Percentiles rank a stretch among this genome's conserved stretches.
phyloP scores from a whole-genome alignment of 2,888 invertebrate species.

The Cotesia congregata region DNA sequence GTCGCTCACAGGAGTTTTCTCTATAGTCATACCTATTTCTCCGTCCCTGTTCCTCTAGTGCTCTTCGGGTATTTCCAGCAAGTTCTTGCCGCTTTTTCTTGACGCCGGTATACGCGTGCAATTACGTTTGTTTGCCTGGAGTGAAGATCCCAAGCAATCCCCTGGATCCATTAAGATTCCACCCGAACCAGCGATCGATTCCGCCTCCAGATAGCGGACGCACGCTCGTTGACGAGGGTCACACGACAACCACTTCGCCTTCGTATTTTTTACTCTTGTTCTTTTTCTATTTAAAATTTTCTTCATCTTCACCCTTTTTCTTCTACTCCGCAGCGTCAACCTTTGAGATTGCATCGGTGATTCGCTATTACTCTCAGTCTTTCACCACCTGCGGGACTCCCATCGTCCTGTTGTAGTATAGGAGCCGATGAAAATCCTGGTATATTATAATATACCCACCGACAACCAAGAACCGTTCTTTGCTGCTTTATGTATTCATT shows the following conservation, averaged over 20 bases:
- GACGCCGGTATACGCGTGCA: constrained; percentile 47
- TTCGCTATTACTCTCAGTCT: constrained; percentile 7
- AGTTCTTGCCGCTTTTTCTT: background rate
- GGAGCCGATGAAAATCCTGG: background rate
- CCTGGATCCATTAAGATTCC: constrained; percentile 60
- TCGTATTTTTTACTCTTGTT: background rate
- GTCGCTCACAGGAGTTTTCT: background rate
- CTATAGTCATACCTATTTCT: background rate
- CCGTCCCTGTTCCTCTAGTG: no score
- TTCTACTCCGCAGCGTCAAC: background rate
- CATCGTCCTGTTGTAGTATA: background rate
- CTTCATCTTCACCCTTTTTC: background rate
- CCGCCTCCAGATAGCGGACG: constrained; percentile 54
- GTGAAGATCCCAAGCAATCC: constrained; percentile 49
- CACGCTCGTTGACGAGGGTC: constrained; percentile 37
- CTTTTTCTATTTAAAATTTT: background rate
- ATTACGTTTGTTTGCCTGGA: constrained; percentile 59
- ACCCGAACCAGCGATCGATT: constrained; percentile 53
- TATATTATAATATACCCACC: background rate
- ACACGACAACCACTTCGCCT: background rate
- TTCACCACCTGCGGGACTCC: constrained; percentile 1
- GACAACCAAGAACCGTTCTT: background rate
- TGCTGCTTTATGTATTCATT: background rate
- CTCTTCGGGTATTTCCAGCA: background rate
- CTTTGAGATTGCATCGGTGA: background rate